Evolutionary conservation across 2,888 invertebrate species (phyloP).

Genomic region (Sinhomidia bicolor): DNA sequence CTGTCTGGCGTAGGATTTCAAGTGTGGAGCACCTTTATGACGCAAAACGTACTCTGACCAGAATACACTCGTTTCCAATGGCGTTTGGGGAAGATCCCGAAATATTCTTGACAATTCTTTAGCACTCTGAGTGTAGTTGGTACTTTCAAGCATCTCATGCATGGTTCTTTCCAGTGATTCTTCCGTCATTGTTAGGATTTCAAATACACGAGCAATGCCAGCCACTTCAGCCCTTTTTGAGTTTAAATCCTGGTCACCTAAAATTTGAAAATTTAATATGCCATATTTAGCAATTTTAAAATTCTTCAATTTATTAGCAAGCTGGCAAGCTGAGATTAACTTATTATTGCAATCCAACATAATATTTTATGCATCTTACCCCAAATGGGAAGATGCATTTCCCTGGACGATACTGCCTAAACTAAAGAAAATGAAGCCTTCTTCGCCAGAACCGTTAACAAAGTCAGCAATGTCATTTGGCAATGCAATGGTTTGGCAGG

Average conservation of each 20-base stretch:
- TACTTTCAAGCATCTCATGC: not conserved
- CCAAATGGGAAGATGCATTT: constrained; percentile 81
- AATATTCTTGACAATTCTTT: not conserved
- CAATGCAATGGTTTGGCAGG: constrained; percentile 76
- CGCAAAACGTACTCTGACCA: constrained; percentile 27
- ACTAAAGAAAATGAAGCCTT: constrained; percentile 91
- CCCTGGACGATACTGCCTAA: constrained; percentile 93
- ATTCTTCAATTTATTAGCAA: no score
- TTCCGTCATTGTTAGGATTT: constrained; percentile 11
- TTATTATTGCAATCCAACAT: no score
- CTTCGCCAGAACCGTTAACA: constrained; percentile 84
- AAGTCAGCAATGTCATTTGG: constrained; percentile 82
- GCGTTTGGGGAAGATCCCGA: not conserved
- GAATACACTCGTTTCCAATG: constrained; percentile 4
- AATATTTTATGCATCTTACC: no score
- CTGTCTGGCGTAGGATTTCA: not conserved
- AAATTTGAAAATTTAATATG: not conserved
- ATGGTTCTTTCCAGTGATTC: not conserved
- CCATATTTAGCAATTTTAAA: not conserved
- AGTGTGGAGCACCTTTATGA: not conserved
- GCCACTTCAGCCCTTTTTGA: not conserved
- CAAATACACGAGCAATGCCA: not conserved
- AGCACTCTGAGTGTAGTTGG: not conserved
- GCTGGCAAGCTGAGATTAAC: no score
- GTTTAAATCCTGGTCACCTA: constrained; percentile 43